A percentile compares a stretch with the other conserved stretches of the same genome.
phyloP scores from a whole-genome alignment of 23 tunicate species.

The Styela clava region DNA sequence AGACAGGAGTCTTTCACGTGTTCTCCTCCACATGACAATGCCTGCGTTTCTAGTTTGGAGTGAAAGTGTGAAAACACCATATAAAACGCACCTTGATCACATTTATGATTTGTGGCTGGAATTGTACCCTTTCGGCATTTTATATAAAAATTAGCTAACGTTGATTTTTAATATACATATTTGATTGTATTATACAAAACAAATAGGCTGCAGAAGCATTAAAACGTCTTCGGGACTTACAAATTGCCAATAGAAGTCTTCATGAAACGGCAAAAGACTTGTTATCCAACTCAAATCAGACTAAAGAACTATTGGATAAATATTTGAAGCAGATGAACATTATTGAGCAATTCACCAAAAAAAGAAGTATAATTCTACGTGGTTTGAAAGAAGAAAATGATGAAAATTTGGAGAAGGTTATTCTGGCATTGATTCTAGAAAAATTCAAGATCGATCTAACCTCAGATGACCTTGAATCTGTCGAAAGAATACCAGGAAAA shows the following conservation, averaged over 20 bases:
- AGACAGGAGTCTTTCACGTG: no score
- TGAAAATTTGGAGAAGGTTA: conserved; percentile 25
- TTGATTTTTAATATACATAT: no score
- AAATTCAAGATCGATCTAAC: conserved; percentile 27
- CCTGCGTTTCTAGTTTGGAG: no score
- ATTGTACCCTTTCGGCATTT: no score
- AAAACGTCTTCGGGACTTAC: conserved; percentile 29
- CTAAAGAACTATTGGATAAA: conserved; percentile 16
- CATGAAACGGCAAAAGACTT: conserved; percentile 24
- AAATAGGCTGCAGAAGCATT: conserved; percentile 32
- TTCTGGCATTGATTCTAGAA: conserved; percentile 34
- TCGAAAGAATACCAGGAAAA: conserved; percentile 24
- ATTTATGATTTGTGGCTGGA: no score
- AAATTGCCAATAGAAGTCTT: conserved; percentile 38
- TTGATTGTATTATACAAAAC: no score
- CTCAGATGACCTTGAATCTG: conserved; percentile 40
- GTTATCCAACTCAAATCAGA: conserved; percentile 49
- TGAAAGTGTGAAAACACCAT: no score
- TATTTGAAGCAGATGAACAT: conserved; percentile 44
- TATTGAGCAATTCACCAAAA: conserved; percentile 55
- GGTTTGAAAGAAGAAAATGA: conserved; percentile 48
- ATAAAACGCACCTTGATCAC: no score
- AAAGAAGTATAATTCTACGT: conserved; percentile 48
- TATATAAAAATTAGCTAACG: no score
- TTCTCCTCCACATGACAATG: no score